These are phyloP conservation scores for Butorides virescens DNA, from an alignment of 2,113 vertebrate species.

Conservation along the genomic window DNA sequence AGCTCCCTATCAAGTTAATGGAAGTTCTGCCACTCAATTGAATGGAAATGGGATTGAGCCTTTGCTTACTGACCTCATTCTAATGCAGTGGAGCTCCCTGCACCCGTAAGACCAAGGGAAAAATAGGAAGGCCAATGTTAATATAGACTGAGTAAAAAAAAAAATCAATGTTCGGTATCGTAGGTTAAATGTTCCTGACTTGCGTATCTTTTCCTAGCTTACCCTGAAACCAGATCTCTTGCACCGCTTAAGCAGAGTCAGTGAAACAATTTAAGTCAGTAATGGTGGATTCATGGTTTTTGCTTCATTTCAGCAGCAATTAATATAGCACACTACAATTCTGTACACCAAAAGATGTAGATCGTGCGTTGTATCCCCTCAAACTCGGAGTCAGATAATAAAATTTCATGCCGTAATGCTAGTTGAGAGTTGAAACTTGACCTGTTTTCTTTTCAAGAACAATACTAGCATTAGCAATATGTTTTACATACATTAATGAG, in stretches of 20 bases:
- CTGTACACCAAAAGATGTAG: background rate
- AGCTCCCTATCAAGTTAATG: background rate
- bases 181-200: background rate
- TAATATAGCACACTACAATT: background rate
- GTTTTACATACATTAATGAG: background rate
- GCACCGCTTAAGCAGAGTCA: background rate
- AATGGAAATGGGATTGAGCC: background rate
- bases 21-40: background rate
- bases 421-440: background rate
- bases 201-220: background rate
- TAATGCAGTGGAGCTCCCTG: background rate
- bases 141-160: background rate
- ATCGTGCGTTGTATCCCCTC: background rate
- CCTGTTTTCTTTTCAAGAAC: background rate
- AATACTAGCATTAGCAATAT: background rate
- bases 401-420: background rate
- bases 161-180: background rate
- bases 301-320: background rate
- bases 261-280: background rate
- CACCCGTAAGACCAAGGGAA: accelerated
- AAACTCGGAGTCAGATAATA: background rate
- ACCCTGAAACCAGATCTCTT: background rate
- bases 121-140: background rate
- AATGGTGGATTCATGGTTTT: background rate
- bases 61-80: background rate